Base-by-base conservation (phyloP, 2,113 vertebrate species). In the Tragelaphus scriptus region DNA sequence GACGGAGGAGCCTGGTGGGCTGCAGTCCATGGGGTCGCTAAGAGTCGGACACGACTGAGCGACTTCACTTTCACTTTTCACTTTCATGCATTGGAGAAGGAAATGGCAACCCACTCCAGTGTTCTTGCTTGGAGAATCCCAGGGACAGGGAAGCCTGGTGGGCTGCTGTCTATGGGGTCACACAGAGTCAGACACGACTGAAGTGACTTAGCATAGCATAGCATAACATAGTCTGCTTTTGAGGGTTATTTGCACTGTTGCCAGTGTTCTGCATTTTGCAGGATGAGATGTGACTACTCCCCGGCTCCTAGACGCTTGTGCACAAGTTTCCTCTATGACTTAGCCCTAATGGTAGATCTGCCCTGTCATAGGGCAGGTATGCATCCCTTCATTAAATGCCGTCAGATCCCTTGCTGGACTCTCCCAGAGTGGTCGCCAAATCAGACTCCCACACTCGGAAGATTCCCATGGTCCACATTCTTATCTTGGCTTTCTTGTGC, bases 271-370 rank as follows among this genome's bases (percentile, higher is more conserved):
- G 23, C n/a, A 15, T 68, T 68, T 89, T 82, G 86, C 36, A 94
- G 4, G 0, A 51, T 23, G 56, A 25, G 25, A 12, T 11, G 2
- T 53, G 82, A 51, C 21, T 47, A n/a, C 13, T 40, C 32, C n/a
- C 84, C 4, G 3, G 47, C 17, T 16, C 17, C 17, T 12, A 6
- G 32, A 6, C 7, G 0, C 25, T 5, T 15, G n/a, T 25, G 56
- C 12, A 10, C 1, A 8, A 6, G 23, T 28, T 23, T 40, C 28
- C 44, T 28, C 40, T 21, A 55, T 0, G 1, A 36, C n/a, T 59
- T 25, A 28, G 49, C 1, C 36, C 16, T 25, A 23, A 55, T 7
- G 1, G 90, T 32, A 3, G 10, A 14, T 49, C 56, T 51, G 32
- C 91, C 75, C 44, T 11, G 2, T 47, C 28, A 2, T 2, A 30